Evolutionary conservation across 2,888 invertebrate species (phyloP), one percentile per base, ranked within the genome.

Genomic region (Ligdia adustata): DNA sequence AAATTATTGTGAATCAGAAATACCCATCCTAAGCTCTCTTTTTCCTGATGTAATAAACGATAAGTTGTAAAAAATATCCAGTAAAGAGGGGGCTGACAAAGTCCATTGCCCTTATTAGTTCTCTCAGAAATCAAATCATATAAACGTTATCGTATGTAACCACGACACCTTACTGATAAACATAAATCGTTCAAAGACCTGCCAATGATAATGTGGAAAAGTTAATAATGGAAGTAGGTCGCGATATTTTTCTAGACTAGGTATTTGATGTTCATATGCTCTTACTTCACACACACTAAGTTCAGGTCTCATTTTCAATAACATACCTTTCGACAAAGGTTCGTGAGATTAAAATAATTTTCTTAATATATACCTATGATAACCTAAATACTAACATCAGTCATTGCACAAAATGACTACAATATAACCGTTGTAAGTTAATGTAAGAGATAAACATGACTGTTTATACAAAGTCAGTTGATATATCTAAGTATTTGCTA

Each of bases 81-180:
- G 4, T 11, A 29, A 31, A 31, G 12, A 29, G 22, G 24, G 28
- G 38, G 20, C 32, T 16, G 28, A 28, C 41, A 38, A 48, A 43
- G 42, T 43, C 41, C 38, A 49, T 22, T 22, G 38, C 22, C 37
- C 28, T 48, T 44, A 50, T 34, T 47, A 46, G 27, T 7, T 32
- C 28, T 32, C 46, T 37, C 64, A 62, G 55, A 70, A 77, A 73
- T 69, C 68, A 68, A 62, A 74, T 68, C 66, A 60, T 57, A 63
- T 59, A 57, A 68, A 60, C 53, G 49, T 62, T 66, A 66, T 66
- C 65, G 34, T 49, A 46, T 53, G 27, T 39, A 35, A 22, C 11
- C 16, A 37, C 32, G 24, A 35, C 39, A 35, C 47, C 15, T n/a
- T 11, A 14, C 42, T 35, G 40, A 39, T 46, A 55, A 57, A 37